These are phyloP conservation scores for Crotalus viridis DNA, from an alignment of 2,113 vertebrate genomes.

Conservation along the genomic window DNA sequence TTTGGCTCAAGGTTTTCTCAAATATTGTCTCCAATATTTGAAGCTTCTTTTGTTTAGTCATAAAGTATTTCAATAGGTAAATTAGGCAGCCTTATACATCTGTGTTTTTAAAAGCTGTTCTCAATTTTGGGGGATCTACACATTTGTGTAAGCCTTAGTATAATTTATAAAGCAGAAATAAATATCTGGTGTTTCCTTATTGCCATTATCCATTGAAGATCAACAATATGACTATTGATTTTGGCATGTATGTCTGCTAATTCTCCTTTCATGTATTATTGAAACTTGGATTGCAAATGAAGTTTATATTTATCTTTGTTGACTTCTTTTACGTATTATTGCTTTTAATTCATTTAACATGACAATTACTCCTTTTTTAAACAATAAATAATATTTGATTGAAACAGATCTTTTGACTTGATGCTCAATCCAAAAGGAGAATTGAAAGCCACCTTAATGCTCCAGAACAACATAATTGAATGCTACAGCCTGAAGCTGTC, in stretches of 20 bases:
- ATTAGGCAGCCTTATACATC: neutral
- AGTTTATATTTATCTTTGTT: neutral
- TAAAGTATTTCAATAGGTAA: neutral
- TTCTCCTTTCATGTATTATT: neutral
- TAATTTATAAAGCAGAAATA: neutral
- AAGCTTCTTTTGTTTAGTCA: neutral
- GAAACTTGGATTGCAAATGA: neutral
- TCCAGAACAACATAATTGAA: constrained; percentile 92
- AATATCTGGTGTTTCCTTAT: neutral
- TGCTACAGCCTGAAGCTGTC: constrained; percentile 73
- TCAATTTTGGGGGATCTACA: neutral
- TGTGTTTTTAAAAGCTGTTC: neutral
- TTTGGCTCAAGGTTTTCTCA: neutral
- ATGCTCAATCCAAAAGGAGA: constrained; percentile 80
- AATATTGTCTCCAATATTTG: neutral
- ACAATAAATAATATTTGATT: constrained; percentile 9
- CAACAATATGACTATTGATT: neutral
- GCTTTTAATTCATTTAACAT: neutral
- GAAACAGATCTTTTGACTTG: constrained; percentile 84
- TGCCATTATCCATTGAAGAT: neutral
- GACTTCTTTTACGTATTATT: neutral
- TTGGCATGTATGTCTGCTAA: neutral
- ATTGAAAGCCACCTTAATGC: constrained; percentile 84
- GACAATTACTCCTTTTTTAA: neutral
- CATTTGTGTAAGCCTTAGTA: neutral